Evolutionary conservation across 64 coral and sea anemone genomes (phyloP), one percentile per base, ranked within the genome.

Genomic region (Porites lutea): DNA sequence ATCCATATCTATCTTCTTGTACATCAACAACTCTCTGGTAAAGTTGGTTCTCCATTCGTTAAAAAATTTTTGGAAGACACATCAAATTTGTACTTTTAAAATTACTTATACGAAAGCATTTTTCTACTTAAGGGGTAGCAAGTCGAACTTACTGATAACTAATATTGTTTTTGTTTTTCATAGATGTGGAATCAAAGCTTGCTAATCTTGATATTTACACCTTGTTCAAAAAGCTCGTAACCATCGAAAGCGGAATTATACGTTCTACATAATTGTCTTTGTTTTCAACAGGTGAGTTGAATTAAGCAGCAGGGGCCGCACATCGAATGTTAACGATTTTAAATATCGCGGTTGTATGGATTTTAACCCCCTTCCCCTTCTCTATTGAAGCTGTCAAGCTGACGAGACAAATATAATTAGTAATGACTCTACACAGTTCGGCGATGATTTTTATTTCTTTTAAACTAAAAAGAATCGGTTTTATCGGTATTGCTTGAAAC

Each of bases 171-270:
- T 16, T 68, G 13, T 84, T 68, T 63, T 13, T 47, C 8, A 11
- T 61, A 84, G 81, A 67, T 84, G 61, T 67, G 62, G 45, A 68
- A 51, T 68, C 63, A 69, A 84, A 68, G 44, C 45, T 47, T 51
- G 46, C 27, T 4, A 51, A 65, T 52, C 6, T 51, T 68, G 16
- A 68, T n/a, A 48, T 84, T 84, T 52, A 68, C 61, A 14, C 47
- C 1, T 69, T 16, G 3, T 10, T 8, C 43, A 48, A 49, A 65
- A 16, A 4, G 6, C 61, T 46, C 55, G 46, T 2, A 16, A 63
- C 37, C 14, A 50, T 84, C 81, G 63, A 84, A 84, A 52, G 15
- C 62, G 59, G 18, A 84, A 84, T 20, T 68, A 22, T 13, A 67
- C 67, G 14, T 68, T 3, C 63, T 21, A 8, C n/a, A 55, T 63